Conservation (phyloP, 1,140 invertebrate species). For the Papilio polytes region DNA sequence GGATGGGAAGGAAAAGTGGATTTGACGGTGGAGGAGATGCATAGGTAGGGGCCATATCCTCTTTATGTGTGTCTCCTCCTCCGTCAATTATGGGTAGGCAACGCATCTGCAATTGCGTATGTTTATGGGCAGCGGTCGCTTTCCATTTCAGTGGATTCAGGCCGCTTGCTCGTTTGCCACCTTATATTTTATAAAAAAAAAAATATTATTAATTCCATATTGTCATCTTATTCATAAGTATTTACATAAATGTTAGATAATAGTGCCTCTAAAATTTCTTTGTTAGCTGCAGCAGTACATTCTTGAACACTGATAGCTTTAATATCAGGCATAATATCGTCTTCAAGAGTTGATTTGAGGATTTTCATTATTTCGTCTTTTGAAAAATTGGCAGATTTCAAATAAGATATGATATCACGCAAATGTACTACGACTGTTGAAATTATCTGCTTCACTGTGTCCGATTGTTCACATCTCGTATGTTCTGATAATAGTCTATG, state of each 20-base stretch:
- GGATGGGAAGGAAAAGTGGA: too few species aligned
- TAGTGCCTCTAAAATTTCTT: constrained; percentile 17
- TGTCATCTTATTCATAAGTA: background rate
- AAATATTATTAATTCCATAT: background rate
- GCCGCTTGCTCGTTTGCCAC: too few species aligned
- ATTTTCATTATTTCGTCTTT: constrained; percentile 12
- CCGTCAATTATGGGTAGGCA: too few species aligned
- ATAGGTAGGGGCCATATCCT: too few species aligned
- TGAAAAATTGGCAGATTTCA: background rate
- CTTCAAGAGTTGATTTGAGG: constrained; percentile 5
- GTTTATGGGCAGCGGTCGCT: too few species aligned
- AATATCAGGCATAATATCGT: constrained; percentile 14
- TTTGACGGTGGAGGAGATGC: too few species aligned
- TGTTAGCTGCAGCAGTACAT: constrained; percentile 3
- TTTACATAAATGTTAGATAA: background rate
- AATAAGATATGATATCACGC: background rate
- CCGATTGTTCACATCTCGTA: background rate
- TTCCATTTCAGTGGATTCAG: too few species aligned
- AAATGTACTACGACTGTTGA: constrained; percentile 16
- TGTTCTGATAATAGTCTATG: background rate
- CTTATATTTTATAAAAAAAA: too few species aligned
- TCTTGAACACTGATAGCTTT: constrained; percentile 9
- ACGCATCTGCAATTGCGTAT: too few species aligned
- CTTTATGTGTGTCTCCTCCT: too few species aligned
- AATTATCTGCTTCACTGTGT: background rate